Evolutionary conservation across 2,797 vertebrate genomes (phyloP).

Genomic region (Sebastolobus altivelis): DNA sequence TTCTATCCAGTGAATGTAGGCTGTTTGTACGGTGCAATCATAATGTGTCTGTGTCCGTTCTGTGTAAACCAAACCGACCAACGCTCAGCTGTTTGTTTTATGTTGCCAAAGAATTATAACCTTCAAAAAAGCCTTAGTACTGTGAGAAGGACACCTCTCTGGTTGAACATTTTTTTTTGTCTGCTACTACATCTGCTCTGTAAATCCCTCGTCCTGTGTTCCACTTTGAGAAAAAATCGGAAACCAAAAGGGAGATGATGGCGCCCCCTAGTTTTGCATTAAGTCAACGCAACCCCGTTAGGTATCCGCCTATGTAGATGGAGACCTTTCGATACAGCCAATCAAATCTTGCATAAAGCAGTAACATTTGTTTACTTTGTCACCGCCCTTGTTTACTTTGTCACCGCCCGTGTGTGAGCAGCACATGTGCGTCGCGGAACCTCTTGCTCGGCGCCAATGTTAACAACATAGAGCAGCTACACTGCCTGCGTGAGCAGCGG

Average conservation of each 20-base stretch:
- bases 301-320: background rate
- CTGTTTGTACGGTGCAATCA: conserved; percentile 16
- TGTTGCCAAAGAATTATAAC: conserved; percentile 58
- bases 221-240: background rate
- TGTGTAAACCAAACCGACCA: conserved; percentile 24
- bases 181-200: background rate
- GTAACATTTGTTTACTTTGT: no score
- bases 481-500: no score
- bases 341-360: background rate
- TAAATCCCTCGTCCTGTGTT: background rate
- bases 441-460: no score
- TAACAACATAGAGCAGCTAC: no score
- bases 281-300: background rate
- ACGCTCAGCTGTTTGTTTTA: conserved; percentile 16
- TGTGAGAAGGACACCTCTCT: conserved; percentile 31
- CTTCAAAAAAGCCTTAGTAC: conserved; percentile 31
- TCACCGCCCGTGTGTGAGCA: no score
- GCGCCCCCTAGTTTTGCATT: background rate
- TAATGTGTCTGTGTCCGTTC: background rate
- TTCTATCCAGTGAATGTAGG: conserved; percentile 37
- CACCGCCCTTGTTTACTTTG: no score
- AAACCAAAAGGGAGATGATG: conserved; percentile 3
- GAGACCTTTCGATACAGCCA: background rate
- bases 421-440: no score
- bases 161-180: background rate